A percentile compares a stretch with the other conserved stretches of the same genome.
phyloP scores from a whole-genome alignment of 2,888 invertebrate species.

The Aphidoletes aphidimyza region DNA sequence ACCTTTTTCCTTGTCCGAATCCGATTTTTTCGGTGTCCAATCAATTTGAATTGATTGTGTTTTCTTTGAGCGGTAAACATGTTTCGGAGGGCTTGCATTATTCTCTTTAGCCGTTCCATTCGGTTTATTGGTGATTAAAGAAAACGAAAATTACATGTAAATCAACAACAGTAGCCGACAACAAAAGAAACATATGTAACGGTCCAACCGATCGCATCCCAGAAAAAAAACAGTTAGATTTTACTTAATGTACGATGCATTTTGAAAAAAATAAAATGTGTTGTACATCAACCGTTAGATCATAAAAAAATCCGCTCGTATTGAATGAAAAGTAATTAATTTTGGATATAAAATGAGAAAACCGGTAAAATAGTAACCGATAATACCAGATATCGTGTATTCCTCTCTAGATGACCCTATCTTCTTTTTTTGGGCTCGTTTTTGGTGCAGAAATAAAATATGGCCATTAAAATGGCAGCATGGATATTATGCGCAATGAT shows the following conservation, averaged over 20 bases:
- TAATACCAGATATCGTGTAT: not conserved
- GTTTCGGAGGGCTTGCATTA: not conserved
- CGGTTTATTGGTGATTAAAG: not conserved
- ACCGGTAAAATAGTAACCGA: not conserved
- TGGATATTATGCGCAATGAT: constrained; percentile 18
- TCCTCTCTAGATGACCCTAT: not conserved
- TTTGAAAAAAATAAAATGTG: not conserved
- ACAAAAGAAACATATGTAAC: constrained; percentile 43
- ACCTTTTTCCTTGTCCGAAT: not conserved
- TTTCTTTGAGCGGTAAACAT: not conserved
- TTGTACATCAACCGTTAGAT: not conserved
- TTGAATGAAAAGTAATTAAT: not conserved
- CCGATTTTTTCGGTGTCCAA: constrained; percentile 3
- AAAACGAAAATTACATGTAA: no score
- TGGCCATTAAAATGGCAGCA: constrained; percentile 11
- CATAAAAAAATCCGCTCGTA: not conserved
- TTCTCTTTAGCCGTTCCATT: not conserved
- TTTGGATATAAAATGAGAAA: not conserved
- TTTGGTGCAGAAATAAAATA: not conserved
- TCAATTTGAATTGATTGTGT: constrained; percentile 38
- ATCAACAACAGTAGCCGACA: no score
- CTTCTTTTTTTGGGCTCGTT: not conserved
- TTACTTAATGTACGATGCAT: no score
- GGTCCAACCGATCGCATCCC: not conserved
- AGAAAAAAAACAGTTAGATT: no score